Evolutionary conservation across 2,888 invertebrate species (phyloP).

Genomic region (Diplazon laetatorius): DNA sequence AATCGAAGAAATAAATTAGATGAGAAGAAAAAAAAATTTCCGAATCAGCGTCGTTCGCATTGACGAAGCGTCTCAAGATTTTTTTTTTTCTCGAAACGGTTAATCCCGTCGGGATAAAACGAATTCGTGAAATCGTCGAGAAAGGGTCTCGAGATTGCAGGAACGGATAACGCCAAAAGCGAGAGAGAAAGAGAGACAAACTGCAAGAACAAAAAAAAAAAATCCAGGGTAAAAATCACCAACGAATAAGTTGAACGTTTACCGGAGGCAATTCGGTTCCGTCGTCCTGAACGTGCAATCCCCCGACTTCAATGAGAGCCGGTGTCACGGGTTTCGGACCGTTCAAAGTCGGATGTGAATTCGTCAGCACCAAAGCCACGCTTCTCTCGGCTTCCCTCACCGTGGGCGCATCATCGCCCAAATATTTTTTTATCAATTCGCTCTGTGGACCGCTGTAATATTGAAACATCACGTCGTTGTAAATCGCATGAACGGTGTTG

Average conservation of each 20-base stretch:
- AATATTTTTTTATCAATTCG: slow-evolving; percentile 67
- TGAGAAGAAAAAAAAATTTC: too few relatives aligned
- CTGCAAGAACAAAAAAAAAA: neutral
- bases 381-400: slow-evolving; percentile 82
- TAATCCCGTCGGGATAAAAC: too few relatives aligned
- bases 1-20: too few relatives aligned
- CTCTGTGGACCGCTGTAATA: slow-evolving; percentile 67
- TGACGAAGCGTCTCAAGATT: too few relatives aligned
- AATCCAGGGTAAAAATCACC: neutral
- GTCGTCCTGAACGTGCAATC: slow-evolving; percentile 83
- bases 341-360: slow-evolving; percentile 83
- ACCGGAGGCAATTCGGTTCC: slow-evolving; percentile 66
- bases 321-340: slow-evolving; percentile 82
- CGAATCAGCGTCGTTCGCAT: too few relatives aligned
- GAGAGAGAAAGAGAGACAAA: neutral
- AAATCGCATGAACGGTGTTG: slow-evolving; percentile 63
- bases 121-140: too few relatives aligned
- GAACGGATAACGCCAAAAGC: too few relatives aligned
- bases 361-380: slow-evolving; percentile 83
- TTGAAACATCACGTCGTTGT: slow-evolving; percentile 60
- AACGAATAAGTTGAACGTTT: slow-evolving; percentile 26
- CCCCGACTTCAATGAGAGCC: slow-evolving; percentile 84
- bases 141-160: too few relatives aligned
- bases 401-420: slow-evolving; percentile 77
- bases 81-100: too few relatives aligned